Evolutionary conservation across 2,797 vertebrate genomes (phyloP).

Genomic region (Streptopelia turtur): DNA sequence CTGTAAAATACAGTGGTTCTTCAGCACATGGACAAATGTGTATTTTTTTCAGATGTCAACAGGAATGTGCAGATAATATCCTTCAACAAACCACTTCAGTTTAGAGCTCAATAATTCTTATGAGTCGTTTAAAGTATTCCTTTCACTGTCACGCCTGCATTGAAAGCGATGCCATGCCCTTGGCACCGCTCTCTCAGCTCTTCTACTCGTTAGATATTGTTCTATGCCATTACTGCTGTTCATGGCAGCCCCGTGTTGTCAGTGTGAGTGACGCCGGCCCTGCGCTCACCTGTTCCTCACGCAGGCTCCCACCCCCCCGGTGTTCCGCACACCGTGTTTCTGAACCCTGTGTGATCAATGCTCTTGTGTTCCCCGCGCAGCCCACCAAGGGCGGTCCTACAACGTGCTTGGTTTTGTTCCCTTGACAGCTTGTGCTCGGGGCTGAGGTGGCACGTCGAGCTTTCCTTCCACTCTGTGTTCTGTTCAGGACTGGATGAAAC

Average conservation of each 20-base stretch:
- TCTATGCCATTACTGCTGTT: too few relatives aligned
- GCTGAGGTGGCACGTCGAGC: neutral
- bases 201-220: too few relatives aligned
- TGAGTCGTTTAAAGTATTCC: neutral
- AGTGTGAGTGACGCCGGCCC: neutral
- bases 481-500: neutral
- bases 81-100: neutral
- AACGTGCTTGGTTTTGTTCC: neutral
- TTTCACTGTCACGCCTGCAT: neutral
- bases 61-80: neutral
- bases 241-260: neutral
- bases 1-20: conserved; percentile 85
- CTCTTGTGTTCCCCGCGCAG: neutral
- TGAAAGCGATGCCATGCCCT: neutral
- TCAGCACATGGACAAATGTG: conserved; percentile 82
- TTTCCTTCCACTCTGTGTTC: neutral
- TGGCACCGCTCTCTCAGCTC: neutral
- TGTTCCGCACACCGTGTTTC: too few relatives aligned
- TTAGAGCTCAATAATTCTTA: neutral
- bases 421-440: neutral
- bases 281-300: neutral
- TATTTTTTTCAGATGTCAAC: conserved; percentile 56
- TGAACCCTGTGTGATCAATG: too few relatives aligned
- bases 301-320: neutral
- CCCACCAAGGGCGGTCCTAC: neutral